These are phyloP conservation scores for Rhingia rostrata DNA, from an alignment of 2,888 invertebrate species.

Conservation along the genomic window DNA sequence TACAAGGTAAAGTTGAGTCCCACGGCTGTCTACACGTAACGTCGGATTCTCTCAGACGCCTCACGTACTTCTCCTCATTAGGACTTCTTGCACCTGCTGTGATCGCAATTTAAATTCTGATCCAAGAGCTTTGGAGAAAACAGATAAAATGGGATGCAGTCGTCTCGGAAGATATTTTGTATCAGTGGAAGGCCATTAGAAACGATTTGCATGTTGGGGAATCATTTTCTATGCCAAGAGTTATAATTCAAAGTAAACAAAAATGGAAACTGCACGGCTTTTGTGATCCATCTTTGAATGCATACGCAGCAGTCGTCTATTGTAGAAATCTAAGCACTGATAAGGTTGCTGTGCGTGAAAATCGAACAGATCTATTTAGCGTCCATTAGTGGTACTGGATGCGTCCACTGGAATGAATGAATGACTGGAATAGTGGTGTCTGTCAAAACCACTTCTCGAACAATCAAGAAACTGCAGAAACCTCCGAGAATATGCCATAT, in stretches of 20 bases:
- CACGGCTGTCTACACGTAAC: conserved; percentile 9
- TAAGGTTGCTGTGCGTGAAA: too few species aligned
- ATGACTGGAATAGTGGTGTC: too few species aligned
- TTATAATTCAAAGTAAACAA: background rate
- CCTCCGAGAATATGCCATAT: too few species aligned
- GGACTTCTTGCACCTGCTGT: conserved; percentile 18
- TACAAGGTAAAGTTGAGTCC: conserved; percentile 14
- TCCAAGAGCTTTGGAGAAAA: conserved; percentile 37
- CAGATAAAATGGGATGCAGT: conserved; percentile 19
- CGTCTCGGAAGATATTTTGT: background rate
- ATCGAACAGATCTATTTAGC: too few species aligned
- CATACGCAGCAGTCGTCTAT: conserved; percentile 32
- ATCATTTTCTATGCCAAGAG: conserved; percentile 13
- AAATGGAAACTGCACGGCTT: conserved; percentile 36
- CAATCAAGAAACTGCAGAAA: too few species aligned
- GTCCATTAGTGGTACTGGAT: too few species aligned
- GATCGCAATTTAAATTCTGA: conserved; percentile 4
- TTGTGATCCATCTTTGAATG: conserved; percentile 42
- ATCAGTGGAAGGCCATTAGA: conserved; percentile 21
- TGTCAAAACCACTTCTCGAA: too few species aligned
- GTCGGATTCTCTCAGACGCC: conserved; percentile 17
- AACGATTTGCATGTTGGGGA: conserved; percentile 14
- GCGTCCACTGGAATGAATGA: too few species aligned
- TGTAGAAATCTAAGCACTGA: conserved; percentile 20
- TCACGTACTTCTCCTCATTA: conserved; percentile 20